Evolutionary conservation across 2,113 vertebrate species (phyloP), one percentile per base, ranked within the genome.

Genomic region (Podarcis muralis): DNA sequence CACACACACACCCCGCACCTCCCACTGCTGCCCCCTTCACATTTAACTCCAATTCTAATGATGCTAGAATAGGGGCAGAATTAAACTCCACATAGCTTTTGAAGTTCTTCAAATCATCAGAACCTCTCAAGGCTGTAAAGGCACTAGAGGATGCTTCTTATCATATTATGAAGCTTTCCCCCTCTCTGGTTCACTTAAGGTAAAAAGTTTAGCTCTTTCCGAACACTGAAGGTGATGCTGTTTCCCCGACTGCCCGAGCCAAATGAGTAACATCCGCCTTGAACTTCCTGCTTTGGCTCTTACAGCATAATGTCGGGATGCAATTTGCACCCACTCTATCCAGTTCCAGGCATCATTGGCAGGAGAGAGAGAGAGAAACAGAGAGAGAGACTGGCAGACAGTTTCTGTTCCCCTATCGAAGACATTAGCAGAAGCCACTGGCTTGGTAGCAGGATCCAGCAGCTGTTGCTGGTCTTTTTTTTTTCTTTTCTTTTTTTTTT

Each of bases 381-480:
- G 27, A 37, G 12, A 79, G 30, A 40, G 65, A 80, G 13, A 72
- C 32, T 59, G 68, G 68, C 78, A 81, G 86, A 72, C 40, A 25
- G 78, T 74, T 87, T 74, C 78, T 87, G 78, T 62, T 87, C 68
- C 48, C 68, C 53, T 62, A 59, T 66, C 74, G 78, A 62, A 87
- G 77, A 81, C 48, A 81, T 74, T 74, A 81, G 69, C 79, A 62
- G 86, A 81, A 87, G 35, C 65, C 57, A 82, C 30, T 65, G 71
- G 57, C 72, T 65, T 66, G 37, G 69, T 76, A 48, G 69, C 87
- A 88, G 81, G 59, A 75, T 65, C 75, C 71, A 83, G 87, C 87
- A 88, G 80, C 87, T 88, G 80, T 83, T 76, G 27, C 79, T 82
- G 37, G 87, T 32, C 53, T 72, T 87, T 82, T 13, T 48, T 88